A percentile compares a stretch with the other conserved stretches of the same genome.
Evolutionary conservation across 2,888 invertebrate genomes (phyloP).

Genomic region (Chrysina gloriosa): DNA sequence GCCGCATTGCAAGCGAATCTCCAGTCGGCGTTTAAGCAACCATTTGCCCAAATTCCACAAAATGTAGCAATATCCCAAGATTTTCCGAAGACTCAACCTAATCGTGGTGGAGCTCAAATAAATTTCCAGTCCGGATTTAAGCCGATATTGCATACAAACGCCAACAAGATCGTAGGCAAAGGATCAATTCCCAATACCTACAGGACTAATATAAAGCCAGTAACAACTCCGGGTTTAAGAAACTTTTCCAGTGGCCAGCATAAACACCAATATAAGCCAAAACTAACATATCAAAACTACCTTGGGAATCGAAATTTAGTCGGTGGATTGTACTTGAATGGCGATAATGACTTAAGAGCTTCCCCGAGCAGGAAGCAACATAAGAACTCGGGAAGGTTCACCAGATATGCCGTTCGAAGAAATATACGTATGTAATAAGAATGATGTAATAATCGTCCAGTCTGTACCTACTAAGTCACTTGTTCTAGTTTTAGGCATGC

Average conservation of each 20-base stretch:
- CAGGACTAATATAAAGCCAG: slow-evolving; percentile 58
- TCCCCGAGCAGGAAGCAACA: neutral
- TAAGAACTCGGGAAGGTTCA: slow-evolving; percentile 1
- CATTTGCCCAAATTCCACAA: too few relatives aligned
- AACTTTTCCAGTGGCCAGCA: slow-evolving; percentile 59
- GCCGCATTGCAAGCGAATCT: neutral
- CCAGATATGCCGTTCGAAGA: slow-evolving; percentile 14
- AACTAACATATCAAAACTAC: slow-evolving; percentile 22
- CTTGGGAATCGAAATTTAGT: slow-evolving; percentile 13
- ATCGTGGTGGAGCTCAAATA: neutral
- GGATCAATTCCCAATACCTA: slow-evolving; percentile 46
- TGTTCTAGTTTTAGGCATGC: too few relatives aligned
- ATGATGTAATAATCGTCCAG: neutral
- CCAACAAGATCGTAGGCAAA: neutral
- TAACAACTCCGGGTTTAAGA: slow-evolving; percentile 66
- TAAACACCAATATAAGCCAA: slow-evolving; percentile 2
- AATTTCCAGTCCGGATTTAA: slow-evolving; percentile 7
- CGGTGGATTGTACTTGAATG: slow-evolving; percentile 26
- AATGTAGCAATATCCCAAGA: too few relatives aligned
- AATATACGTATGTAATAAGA: neutral
- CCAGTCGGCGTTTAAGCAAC: too few relatives aligned
- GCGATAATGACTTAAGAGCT: slow-evolving; percentile 23
- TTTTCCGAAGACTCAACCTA: neutral
- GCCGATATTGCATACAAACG: slow-evolving; percentile 1
- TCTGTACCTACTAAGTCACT: neutral